Base-by-base conservation (phyloP, 2,797 vertebrate species). In the Squalus acanthias region DNA sequence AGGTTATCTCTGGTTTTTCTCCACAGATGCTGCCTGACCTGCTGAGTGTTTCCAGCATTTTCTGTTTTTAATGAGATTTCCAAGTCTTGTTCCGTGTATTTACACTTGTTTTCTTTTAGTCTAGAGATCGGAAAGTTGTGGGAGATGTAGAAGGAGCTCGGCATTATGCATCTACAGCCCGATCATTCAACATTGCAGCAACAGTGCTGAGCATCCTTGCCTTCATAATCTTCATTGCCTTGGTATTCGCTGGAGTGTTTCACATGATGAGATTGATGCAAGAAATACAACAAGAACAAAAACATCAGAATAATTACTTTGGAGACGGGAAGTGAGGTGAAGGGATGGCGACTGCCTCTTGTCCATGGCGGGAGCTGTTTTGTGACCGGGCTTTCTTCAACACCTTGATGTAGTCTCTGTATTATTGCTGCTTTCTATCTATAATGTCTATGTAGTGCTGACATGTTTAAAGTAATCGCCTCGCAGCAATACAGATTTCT, bases 141-240 rank as follows among this genome's bases (percentile, higher is more conserved):
- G 69, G 94, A 33, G 94, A 95, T 33, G 22, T 53, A 7, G 94
- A 95, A 95, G 94, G 94, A 76, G 94, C 94, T 57, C 69, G 22
- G 7, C 94, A 95, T 0, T 76, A 95, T 57, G 94, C 22, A 8
- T 76, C 94, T 0, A 95, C 70, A 95, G 94, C 94, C 39, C 69
- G 70, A 20, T 7, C 26, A n/a, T 24, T 95, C 26, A 95, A 95
- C 29, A 95, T 95, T 60, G 94, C 29, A 53, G 15, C 94, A 3
- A 76, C 94, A 8, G 53, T 57, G 46, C 13, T 95, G 24, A 22
- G 24, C 12, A 3, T 57, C 26, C 46, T 95, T 15, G 0, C 76
- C 26, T n/a, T 57, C 26, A 20, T 95, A 17, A 76, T 72, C 10
- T 0, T 33, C 50, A 33, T 95, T 29, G 22, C 0, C 10, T 0